Conservation (phyloP, 2,113 vertebrate genomes). For the Oplegnathus fasciatus region DNA sequence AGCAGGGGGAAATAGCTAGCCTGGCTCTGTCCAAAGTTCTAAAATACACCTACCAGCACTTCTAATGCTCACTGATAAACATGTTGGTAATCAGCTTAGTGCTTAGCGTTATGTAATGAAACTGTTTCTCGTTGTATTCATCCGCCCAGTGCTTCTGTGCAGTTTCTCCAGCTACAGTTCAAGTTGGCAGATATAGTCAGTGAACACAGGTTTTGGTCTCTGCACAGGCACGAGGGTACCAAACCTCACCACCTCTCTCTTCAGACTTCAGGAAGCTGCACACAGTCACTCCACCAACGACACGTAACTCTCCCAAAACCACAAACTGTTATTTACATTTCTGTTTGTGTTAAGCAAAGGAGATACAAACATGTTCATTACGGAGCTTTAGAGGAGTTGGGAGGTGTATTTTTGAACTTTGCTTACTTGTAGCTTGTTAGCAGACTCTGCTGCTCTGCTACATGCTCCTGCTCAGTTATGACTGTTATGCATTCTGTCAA, state of each 20-base stretch:
- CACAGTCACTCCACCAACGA: too few species aligned
- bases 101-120: neutral
- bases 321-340: neutral
- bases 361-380: neutral
- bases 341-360: neutral
- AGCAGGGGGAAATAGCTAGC: neutral
- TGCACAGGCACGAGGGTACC: neutral
- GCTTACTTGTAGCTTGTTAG: conserved; percentile 3
- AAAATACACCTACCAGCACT: neutral
- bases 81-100: neutral
- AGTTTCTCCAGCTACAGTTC: neutral
- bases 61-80: neutral
- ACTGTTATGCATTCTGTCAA: conserved; percentile 15
- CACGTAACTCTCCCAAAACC: neutral
- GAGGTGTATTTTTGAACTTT: neutral
- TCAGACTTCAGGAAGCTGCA: neutral
- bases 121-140: neutral
- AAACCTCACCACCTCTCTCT: neutral
- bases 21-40: neutral
- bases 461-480: conserved; percentile 9
- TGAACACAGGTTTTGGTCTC: neutral
- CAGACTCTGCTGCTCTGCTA: neutral
- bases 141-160: neutral
- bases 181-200: neutral
- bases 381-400: neutral